Conservation (phyloP, 2,888 invertebrate genomes). For the Mimachlamys varia region DNA sequence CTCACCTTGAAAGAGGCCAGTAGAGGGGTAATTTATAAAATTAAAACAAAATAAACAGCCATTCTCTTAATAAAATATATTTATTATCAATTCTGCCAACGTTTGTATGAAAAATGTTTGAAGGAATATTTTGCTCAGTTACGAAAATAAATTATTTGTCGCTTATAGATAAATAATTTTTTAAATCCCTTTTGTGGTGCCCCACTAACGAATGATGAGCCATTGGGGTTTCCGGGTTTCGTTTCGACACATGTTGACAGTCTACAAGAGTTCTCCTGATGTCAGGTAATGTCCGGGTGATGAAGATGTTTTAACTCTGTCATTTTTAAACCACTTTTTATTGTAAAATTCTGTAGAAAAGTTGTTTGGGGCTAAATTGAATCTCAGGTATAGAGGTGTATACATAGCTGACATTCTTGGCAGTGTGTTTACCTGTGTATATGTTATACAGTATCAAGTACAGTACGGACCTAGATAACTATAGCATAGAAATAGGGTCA, state of each 20-base stretch:
- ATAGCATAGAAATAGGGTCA: neutral
- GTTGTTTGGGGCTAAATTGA: neutral
- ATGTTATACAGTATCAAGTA: neutral
- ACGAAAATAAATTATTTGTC: too few relatives aligned
- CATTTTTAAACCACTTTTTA: neutral
- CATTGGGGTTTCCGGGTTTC: conserved; percentile 2
- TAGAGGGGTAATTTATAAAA: neutral
- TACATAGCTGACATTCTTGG: neutral
- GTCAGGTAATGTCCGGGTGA: neutral
- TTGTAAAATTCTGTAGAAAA: neutral
- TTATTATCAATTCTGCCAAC: too few relatives aligned
- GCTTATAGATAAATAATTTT: neutral
- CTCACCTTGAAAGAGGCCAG: conserved; percentile 1
- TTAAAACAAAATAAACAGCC: neutral
- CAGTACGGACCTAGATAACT: neutral
- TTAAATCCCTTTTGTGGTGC: neutral
- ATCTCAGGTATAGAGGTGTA: neutral
- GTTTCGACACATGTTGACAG: neutral
- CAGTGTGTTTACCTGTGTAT: neutral
- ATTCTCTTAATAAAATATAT: neutral
- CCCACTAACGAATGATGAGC: neutral
- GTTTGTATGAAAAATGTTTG: too few relatives aligned
- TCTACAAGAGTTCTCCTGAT: neutral
- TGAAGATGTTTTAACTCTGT: neutral
- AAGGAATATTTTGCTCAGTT: too few relatives aligned